Conservation (phyloP, 2,888 invertebrate genomes). For the Cryptus viduatorius region DNA sequence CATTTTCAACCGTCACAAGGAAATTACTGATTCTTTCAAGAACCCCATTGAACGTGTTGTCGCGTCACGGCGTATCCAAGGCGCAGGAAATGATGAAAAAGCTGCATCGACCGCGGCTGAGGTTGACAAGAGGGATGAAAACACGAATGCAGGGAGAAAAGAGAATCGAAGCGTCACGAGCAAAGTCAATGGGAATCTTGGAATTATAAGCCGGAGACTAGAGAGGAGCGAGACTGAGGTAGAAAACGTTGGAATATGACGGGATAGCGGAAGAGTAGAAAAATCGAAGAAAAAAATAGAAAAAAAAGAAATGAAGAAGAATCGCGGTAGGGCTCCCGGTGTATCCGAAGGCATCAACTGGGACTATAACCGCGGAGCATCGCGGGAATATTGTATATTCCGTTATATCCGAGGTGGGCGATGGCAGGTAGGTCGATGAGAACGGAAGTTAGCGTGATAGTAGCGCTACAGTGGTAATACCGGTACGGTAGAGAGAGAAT, state of each 20-base stretch:
- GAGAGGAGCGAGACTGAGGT: not conserved
- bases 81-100: slow-evolving; percentile 16
- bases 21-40: no score
- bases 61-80: not conserved
- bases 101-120: not conserved
- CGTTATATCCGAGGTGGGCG: slow-evolving; percentile 24
- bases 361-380: not conserved
- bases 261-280: not conserved
- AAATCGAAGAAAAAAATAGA: not conserved
- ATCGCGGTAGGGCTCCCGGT: not conserved
- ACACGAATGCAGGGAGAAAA: no score
- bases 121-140: not conserved
- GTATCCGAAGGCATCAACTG: not conserved
- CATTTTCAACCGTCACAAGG: no score
- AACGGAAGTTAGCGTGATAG: slow-evolving; percentile 10
- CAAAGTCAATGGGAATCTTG: not conserved
- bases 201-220: slow-evolving; percentile 20
- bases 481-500: slow-evolving; percentile 14
- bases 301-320: no score
- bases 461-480: slow-evolving; percentile 10
- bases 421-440: slow-evolving; percentile 19
- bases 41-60: not conserved
- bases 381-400: slow-evolving; percentile 10
- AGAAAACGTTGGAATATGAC: not conserved
- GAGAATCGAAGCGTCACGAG: not conserved